Base-by-base conservation (phyloP, 2,888 invertebrate species). In the Trissolcus japonicus region DNA sequence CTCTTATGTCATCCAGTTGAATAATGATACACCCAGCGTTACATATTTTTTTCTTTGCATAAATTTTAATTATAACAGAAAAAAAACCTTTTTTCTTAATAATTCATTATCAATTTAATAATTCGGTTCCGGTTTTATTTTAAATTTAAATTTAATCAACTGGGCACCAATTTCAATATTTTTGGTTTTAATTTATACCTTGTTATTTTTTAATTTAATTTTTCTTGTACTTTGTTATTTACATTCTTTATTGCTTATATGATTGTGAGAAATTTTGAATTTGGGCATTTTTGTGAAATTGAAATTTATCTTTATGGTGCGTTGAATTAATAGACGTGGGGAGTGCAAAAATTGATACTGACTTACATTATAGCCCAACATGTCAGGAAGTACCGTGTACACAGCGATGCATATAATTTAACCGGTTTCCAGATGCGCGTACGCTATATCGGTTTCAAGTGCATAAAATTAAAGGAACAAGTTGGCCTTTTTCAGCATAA, bases 401-500 rank as follows among this genome's bases (percentile, higher is more conserved):
- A 63, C 43, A 54, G 46, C 59, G 50, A 60, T 73, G 65, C 67
- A 56, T 61, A 61, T 66, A 74, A 74, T 60, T 74, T 61, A 67
- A 74, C 73, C 73, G 73, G 73, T 74, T 74, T 41, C 43, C 51
- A 62, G 46, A 46, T 63, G 46, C 53, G 7, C 50, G 41, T 57
- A 65, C 35, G 59, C 40, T 66, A 66, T 73, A 66, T 65, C 56
- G 41, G 61, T 73, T 73, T 66, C 73, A 73, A 66, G 61, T 61
- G 59, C 56, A 66, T 55, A 55, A 60, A 65, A 65, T 59, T 50
- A 25, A 19, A 46, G 55, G 46, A 65, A 59, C 63, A 59, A 63
- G 53, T 72, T 65, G 25, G 11, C 21, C 51, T 60, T 72, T 65
- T 72, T 65, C 16, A 53, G 21, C 54, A 29, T 43, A 71, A 41